Percentiles rank a stretch among this genome's conserved stretches.
Evolutionary conservation across 1,140 invertebrate genomes (phyloP).

Genomic region (Drosophila murphyi): DNA sequence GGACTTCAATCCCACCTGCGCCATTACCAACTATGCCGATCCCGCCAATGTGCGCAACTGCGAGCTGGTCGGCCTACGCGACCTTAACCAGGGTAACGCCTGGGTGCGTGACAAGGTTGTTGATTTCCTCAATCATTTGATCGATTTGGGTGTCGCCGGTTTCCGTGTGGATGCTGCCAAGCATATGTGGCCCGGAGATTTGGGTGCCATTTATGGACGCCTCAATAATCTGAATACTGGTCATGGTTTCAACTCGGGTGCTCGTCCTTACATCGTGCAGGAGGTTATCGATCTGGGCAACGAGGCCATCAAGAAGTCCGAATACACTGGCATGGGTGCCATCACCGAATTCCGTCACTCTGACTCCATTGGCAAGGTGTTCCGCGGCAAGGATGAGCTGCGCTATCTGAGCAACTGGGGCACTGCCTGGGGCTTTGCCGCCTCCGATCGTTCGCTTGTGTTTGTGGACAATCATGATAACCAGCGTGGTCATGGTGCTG

Average conservation of each 20-base stretch:
- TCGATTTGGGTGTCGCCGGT: conserved; percentile 92
- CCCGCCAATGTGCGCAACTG: conserved; percentile 89
- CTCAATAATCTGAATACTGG: conserved; percentile 87
- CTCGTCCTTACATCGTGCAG: conserved; percentile 90
- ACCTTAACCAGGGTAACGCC: conserved; percentile 88
- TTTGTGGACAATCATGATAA: conserved; percentile 90
- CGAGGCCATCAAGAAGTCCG: conserved; percentile 84
- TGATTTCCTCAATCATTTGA: conserved; percentile 88
- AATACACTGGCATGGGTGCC: conserved; percentile 88
- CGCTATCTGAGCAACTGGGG: conserved; percentile 86
- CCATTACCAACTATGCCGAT: conserved; percentile 87
- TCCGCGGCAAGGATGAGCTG: conserved; percentile 86
- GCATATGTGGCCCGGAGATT: conserved; percentile 91
- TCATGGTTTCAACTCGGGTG: conserved; percentile 86
- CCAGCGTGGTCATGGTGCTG: conserved; percentile 86
- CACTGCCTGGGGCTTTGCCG: conserved; percentile 85
- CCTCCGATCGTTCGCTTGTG: conserved; percentile 85
- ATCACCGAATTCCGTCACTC: conserved; percentile 92
- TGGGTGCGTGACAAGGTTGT: conserved; percentile 89
- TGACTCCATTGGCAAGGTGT: conserved; percentile 86
- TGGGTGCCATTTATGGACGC: conserved; percentile 80
- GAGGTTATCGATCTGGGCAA: conserved; percentile 92
- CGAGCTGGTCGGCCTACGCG: conserved; percentile 88
- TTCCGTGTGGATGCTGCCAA: conserved; percentile 90
- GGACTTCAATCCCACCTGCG: conserved; percentile 86